These are phyloP conservation scores for Phoenoteleia sp. DNA, from an alignment of 2,888 invertebrate genomes.

Conservation along the genomic window DNA sequence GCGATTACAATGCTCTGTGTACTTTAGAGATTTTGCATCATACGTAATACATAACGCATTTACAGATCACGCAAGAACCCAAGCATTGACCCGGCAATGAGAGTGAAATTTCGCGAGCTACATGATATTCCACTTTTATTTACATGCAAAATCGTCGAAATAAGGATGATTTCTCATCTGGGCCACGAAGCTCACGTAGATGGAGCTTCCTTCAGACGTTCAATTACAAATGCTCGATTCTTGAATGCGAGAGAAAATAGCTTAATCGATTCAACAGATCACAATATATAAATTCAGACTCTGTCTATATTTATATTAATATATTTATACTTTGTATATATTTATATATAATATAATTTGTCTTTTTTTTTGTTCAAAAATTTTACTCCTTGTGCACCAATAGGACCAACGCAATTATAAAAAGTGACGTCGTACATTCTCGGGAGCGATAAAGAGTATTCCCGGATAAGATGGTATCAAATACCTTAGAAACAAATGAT, in stretches of 20 bases:
- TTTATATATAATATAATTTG: slow-evolving; percentile 16
- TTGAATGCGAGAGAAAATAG: slow-evolving; percentile 44
- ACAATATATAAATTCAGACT: slow-evolving; percentile 63
- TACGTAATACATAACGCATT: slow-evolving; percentile 57
- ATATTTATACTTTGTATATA: too few relatives aligned
- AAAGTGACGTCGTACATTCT: too few relatives aligned
- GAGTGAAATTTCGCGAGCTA: slow-evolving; percentile 34
- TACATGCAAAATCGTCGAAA: slow-evolving; percentile 56
- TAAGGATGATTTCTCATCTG: slow-evolving; percentile 20
- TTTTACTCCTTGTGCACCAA: slow-evolving; percentile 29
- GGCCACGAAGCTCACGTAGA: slow-evolving; percentile 34
- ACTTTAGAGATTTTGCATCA: slow-evolving; percentile 75
- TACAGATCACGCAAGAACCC: slow-evolving; percentile 61
- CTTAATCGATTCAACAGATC: slow-evolving; percentile 56
- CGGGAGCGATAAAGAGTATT: too few relatives aligned
- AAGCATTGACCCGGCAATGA: slow-evolving; percentile 44
- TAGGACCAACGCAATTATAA: slow-evolving; percentile 19
- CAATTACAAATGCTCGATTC: slow-evolving; percentile 48
- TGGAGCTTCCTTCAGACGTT: slow-evolving; percentile 45
- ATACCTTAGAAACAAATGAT: too few relatives aligned
- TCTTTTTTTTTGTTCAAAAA: slow-evolving; percentile 23
- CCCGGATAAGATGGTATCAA: too few relatives aligned
- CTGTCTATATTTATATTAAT: slow-evolving; percentile 63
- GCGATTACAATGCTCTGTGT: slow-evolving; percentile 77
- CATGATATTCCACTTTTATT: slow-evolving; percentile 45